Evolutionary conservation across 2,113 vertebrate genomes (phyloP), one percentile per base, ranked within the genome.

Genomic region (Porphyrio hochstetteri): DNA sequence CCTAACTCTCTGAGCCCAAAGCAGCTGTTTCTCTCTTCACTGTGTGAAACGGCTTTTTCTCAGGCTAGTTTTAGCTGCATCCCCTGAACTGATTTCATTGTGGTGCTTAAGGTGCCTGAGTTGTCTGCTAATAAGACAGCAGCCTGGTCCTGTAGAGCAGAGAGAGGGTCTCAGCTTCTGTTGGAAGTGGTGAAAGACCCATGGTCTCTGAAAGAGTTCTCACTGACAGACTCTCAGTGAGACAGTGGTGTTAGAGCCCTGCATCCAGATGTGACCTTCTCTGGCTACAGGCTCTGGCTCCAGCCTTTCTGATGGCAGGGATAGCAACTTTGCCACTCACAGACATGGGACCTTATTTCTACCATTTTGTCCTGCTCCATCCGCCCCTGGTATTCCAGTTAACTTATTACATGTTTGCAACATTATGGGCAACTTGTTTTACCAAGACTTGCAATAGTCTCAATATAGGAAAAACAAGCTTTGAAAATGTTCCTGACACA

Each of bases 121-220:
- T 5, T 60, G 5, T 60, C 48, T 81, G 28, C 40, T 72, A 23
- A 63, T 52, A 72, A 50, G 31, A 42, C 16, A 42, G 46, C 77
- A 4, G 15, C 27, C 53, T 29, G 35, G 18, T 61, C 29, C 12
- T 69, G 53, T 53, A 44, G 61, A 84, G 35, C 29, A 81, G 29
- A 55, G 42, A 3, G 27, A 57, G 18, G 44, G 48, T 36, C 24
- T 52, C 57, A 64, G 7, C 25, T 84, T 72, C 42, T 63, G 0
- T 0, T 70, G 35, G 74, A 70, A 46, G 38, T 7, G 70, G 1
- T 28, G 46, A 15, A 60, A 53, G 59, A 42, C n/a, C 86, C 0
- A 1, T 0, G 0, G 38, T 48, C 2, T 76, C 29, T 36, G 0
- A 56, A 19, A 40, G 57, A 68, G 65, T 46, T 79, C 29, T 71